Base-by-base conservation (phyloP, 2,888 invertebrate species). In the Branchipolynoe longqiensis region DNA sequence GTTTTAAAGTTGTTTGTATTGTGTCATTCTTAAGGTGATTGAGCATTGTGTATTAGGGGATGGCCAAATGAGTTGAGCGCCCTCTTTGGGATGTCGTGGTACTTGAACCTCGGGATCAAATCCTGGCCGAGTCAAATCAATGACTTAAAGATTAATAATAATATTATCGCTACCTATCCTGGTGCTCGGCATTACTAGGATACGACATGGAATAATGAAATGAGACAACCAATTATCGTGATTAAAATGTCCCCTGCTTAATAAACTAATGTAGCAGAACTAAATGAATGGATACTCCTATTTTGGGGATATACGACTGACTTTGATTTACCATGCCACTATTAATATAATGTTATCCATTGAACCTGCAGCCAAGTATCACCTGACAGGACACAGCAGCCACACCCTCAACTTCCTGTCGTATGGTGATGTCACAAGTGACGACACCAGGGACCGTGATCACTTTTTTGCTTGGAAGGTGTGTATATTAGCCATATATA, bases 391-490 rank as follows among this genome's bases (percentile, higher is more conserved):
- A 4, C 97, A 97, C 93, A 96, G 96, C 59, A 95, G 97, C 22
- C 95, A 96, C 87, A 97, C 97, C 91, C 94, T 98, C 87, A 95
- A 96, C 92, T 98, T 98, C 93, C 95, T 98, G 78, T 96, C 96
- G 92, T 94, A 95, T 86, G 96, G 96, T 0, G 96, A 97, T 91
- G 95, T 95, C 54, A 94, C 73, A 6, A 85, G 87, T 31, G 86
- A 88, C 58, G 87, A 88, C 28, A 73, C 78, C 6, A 86, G 87
- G 28, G 90, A 97, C 94, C 95, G 96, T 91, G 95, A 96, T 89
- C 95, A 97, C 87, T 98, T 98, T 89, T 97, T 96, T 94, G 96
- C 97, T 0, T 98, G 98, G 98, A 98, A 98, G 94, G 96, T 97
- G 38, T 97, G 97, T n/a, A n/a, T n/a, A n/a, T n/a, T n/a, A n/a